Evolutionary conservation across 2,888 invertebrate genomes (phyloP).

Genomic region (Adelphocoris suturalis): DNA sequence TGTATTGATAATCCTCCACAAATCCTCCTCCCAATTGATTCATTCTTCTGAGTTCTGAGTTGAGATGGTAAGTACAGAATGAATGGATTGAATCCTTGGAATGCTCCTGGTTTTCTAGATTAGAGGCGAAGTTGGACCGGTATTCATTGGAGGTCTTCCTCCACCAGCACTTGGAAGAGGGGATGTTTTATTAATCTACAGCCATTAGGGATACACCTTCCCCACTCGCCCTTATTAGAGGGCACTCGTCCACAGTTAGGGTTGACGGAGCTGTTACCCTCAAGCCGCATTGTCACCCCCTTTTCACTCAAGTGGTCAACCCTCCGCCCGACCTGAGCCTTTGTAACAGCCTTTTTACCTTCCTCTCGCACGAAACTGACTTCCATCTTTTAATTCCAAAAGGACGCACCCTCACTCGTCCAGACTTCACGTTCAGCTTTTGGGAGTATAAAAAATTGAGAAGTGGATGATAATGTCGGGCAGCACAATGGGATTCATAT

Average conservation of each 20-base stretch:
- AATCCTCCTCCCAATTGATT: too few relatives aligned
- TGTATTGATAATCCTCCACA: too few relatives aligned
- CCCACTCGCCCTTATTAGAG: slow-evolving; percentile 22
- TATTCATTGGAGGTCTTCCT: not conserved
- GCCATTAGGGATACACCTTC: slow-evolving; percentile 32
- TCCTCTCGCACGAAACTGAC: slow-evolving; percentile 9
- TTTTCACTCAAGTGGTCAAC: slow-evolving; percentile 27
- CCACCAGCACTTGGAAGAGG: not conserved
- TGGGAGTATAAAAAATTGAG: slow-evolving; percentile 7
- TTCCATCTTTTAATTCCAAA: slow-evolving; percentile 27
- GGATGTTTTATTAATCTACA: slow-evolving; percentile 31
- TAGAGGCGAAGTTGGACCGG: not conserved
- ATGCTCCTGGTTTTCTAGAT: not conserved
- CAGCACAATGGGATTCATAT: not conserved
- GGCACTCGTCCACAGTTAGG: slow-evolving; percentile 32
- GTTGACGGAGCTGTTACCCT: slow-evolving; percentile 32
- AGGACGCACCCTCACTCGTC: not conserved
- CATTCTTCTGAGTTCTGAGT: too few relatives aligned
- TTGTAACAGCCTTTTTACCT: slow-evolving; percentile 39
- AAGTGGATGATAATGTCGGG: not conserved
- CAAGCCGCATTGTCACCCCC: slow-evolving; percentile 31
- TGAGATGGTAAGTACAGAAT: too few relatives aligned
- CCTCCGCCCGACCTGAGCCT: not conserved
- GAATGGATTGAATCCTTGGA: too few relatives aligned
- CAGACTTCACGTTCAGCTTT: not conserved